phyloP scores from a whole-genome alignment of 2,888 invertebrate genomes.

The Calephelis perditalis region DNA sequence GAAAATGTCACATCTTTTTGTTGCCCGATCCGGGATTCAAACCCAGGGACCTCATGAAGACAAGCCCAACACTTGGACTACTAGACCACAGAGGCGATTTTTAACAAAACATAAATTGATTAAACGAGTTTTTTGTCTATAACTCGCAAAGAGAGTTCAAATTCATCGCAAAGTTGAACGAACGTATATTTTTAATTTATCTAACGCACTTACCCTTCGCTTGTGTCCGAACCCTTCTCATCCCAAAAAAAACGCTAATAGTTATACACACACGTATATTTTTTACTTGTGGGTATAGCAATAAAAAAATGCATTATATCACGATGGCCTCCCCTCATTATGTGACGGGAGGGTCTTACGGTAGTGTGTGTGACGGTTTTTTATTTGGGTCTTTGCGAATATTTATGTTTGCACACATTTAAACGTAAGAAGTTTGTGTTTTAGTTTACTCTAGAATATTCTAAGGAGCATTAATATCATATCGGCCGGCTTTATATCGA shows the following conservation, averaged over 20 bases:
- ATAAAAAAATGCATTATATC: constrained; percentile 78
- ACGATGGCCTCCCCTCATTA: constrained; percentile 71
- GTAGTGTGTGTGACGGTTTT: constrained; percentile 44
- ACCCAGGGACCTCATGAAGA: too few species aligned
- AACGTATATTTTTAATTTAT: constrained; percentile 70
- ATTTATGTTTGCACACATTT: constrained; percentile 19
- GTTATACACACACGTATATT: constrained; percentile 69
- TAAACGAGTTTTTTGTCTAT: background rate
- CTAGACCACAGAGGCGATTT: too few species aligned
- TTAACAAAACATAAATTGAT: too few species aligned
- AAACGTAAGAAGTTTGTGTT: constrained; percentile 13
- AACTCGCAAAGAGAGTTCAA: background rate
- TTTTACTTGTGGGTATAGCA: constrained; percentile 72
- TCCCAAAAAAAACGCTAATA: constrained; percentile 65
- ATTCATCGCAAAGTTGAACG: constrained; percentile 53
- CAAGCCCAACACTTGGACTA: too few species aligned
- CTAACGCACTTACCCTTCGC: constrained; percentile 54
- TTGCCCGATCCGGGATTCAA: too few species aligned
- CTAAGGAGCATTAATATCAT: too few species aligned
- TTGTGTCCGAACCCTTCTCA: constrained; percentile 67
- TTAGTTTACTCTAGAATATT: constrained; percentile 27
- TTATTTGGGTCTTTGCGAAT: constrained; percentile 34
- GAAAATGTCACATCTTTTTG: too few species aligned
- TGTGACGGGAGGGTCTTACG: constrained; percentile 56
- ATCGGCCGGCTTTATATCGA: too few species aligned